Percentiles rank a stretch among this genome's conserved stretches.
Evolutionary conservation across 2,113 vertebrate genomes (phyloP).

Genomic region (Pterocles burchelli): DNA sequence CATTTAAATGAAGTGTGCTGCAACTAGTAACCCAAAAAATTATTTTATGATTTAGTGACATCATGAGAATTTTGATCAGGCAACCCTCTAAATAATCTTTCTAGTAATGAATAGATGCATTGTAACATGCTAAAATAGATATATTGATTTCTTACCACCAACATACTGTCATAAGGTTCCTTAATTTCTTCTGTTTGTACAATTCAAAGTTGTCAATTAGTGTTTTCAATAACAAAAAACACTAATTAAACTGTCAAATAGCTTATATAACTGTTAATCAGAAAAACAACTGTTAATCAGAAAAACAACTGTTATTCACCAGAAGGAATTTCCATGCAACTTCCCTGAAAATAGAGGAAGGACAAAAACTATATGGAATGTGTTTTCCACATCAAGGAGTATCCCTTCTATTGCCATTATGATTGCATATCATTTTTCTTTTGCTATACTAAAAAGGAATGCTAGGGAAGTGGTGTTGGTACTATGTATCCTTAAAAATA

Average conservation of each 20-base stretch:
- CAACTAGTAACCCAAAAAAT: not conserved
- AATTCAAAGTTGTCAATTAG: not conserved
- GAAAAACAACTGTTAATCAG: not conserved
- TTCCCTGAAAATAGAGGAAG: not conserved
- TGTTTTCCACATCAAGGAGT: not conserved
- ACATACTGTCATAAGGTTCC: not conserved
- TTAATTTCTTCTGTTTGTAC: not conserved
- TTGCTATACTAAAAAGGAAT: not conserved
- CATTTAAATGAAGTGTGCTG: not conserved
- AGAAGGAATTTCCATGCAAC: not conserved
- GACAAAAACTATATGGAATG: not conserved
- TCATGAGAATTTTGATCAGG: not conserved
- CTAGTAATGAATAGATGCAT: not conserved
- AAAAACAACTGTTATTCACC: not conserved
- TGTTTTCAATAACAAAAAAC: not conserved
- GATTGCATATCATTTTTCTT: not conserved
- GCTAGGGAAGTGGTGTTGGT: not conserved
- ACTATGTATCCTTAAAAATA: not conserved
- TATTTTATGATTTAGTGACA: not conserved
- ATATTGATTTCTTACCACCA: not conserved
- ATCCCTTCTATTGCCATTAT: not conserved
- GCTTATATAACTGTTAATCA: not conserved
- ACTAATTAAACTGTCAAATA: not conserved
- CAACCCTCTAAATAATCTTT: not conserved
- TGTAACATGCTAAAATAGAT: not conserved